phyloP scores from a whole-genome alignment of 2,797 vertebrate genomes.

The Danio jaintianensis region DNA sequence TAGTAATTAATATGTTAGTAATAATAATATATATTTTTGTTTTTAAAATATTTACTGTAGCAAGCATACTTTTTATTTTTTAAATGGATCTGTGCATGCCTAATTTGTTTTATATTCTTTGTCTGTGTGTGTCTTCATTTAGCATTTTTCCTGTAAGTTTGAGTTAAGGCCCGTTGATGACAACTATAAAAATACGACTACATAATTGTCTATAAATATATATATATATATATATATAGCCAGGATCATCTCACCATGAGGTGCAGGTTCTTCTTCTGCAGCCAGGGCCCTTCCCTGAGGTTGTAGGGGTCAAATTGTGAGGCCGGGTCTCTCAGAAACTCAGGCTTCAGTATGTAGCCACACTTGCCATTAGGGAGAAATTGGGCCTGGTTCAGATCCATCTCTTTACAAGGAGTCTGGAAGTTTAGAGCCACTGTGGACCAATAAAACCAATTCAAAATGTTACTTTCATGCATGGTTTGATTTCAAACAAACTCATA shows the following conservation, averaged over 20 bases:
- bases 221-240: too few relatives aligned
- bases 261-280: constrained; percentile 80
- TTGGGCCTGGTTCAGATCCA: constrained; percentile 93
- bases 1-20: too few relatives aligned
- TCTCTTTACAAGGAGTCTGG: constrained; percentile 89
- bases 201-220: too few relatives aligned
- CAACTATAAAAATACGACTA: too few relatives aligned
- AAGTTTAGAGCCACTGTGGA: constrained; percentile 94
- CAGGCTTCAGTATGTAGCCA: constrained; percentile 92
- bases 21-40: too few relatives aligned
- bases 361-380: constrained; percentile 88
- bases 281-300: constrained; percentile 81
- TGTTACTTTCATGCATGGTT: not conserved
- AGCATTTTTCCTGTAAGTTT: too few relatives aligned
- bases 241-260: constrained; percentile 84
- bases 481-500: not conserved
- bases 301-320: constrained; percentile 85
- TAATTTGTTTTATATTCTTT: too few relatives aligned
- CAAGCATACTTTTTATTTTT: too few relatives aligned
- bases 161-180: too few relatives aligned
- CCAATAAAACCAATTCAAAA: constrained; percentile 14
- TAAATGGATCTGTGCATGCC: too few relatives aligned
- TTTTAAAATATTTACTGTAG: too few relatives aligned
- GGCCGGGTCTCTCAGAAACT: constrained; percentile 82
- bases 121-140: too few relatives aligned